Evolutionary conservation across 2,797 vertebrate species (phyloP).

Genomic region (Eutrigla gurnardus): DNA sequence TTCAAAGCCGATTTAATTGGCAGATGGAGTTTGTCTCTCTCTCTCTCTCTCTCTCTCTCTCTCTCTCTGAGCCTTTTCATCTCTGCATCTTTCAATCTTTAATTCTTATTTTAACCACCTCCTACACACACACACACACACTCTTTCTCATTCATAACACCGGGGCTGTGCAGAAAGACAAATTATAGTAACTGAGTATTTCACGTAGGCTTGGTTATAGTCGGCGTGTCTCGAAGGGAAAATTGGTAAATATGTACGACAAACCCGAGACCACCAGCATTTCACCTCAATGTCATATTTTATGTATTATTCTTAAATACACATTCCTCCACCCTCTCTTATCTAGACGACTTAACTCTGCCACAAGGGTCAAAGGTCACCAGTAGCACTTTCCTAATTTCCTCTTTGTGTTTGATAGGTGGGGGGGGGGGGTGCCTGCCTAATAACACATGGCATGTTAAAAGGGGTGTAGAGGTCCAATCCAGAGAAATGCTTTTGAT

Average conservation of each 20-base stretch:
- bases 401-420: slow-evolving; percentile 4
- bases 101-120: slow-evolving; percentile 30
- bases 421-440: background rate
- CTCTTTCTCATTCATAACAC: slow-evolving; percentile 43
- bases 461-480: background rate
- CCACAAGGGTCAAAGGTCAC: slow-evolving; percentile 28
- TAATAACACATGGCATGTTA: slow-evolving; percentile 11
- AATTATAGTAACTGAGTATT: slow-evolving; percentile 50
- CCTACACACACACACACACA: slow-evolving; percentile 16
- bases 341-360: slow-evolving; percentile 5
- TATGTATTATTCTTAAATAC: slow-evolving; percentile 1
- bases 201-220: slow-evolving; percentile 22
- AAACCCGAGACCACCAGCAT: slow-evolving; percentile 25
- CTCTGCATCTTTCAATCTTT: slow-evolving; percentile 51
- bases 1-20: slow-evolving; percentile 78
- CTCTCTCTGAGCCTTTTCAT: slow-evolving; percentile 57
- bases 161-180: slow-evolving; percentile 42
- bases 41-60: slow-evolving; percentile 32
- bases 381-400: slow-evolving; percentile 28
- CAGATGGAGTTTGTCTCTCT: slow-evolving; percentile 51
- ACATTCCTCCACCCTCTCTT: slow-evolving; percentile 3
- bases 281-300: background rate
- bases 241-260: slow-evolving; percentile 20
- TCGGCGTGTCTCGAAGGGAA: slow-evolving; percentile 33
- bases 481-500: background rate